Evolutionary conservation across 2,113 vertebrate genomes (phyloP).

Genomic region (Prionailurus viverrinus): DNA sequence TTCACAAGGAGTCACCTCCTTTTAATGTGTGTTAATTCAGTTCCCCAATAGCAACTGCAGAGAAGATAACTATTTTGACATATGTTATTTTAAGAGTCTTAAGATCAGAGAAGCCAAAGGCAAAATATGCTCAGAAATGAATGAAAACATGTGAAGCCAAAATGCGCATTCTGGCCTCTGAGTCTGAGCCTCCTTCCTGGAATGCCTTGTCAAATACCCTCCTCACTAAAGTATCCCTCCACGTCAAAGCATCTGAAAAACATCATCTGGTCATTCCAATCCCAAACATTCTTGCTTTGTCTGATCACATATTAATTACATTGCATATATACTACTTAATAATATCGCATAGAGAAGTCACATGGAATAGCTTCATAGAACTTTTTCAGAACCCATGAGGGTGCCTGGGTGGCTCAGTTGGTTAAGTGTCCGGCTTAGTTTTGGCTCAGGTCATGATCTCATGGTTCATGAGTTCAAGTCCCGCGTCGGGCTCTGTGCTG

Average conservation of each 20-base stretch:
- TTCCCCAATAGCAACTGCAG: background rate
- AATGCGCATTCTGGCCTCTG: background rate
- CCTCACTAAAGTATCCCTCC: background rate
- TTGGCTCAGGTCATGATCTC: too few species aligned
- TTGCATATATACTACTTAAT: background rate
- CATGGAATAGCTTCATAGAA: background rate
- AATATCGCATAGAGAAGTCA: background rate
- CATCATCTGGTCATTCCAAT: background rate
- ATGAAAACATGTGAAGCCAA: slow-evolving; percentile 53
- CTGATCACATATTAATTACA: background rate
- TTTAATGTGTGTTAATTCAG: slow-evolving; percentile 49
- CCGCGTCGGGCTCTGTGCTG: too few species aligned
- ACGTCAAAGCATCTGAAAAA: background rate
- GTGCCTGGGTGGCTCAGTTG: too few species aligned
- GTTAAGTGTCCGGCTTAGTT: too few species aligned
- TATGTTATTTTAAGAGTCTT: slow-evolving; percentile 65
- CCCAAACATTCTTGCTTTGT: background rate
- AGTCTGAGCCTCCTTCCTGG: background rate
- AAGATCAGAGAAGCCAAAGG: slow-evolving; percentile 53
- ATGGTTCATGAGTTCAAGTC: too few species aligned
- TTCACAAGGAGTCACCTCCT: background rate
- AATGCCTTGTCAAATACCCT: background rate
- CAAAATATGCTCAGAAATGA: slow-evolving; percentile 58
- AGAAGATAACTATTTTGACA: slow-evolving; percentile 66
- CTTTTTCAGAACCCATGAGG: background rate